Base-by-base conservation (phyloP, 2,113 vertebrate genomes). In the Grammomys dolichurus region DNA sequence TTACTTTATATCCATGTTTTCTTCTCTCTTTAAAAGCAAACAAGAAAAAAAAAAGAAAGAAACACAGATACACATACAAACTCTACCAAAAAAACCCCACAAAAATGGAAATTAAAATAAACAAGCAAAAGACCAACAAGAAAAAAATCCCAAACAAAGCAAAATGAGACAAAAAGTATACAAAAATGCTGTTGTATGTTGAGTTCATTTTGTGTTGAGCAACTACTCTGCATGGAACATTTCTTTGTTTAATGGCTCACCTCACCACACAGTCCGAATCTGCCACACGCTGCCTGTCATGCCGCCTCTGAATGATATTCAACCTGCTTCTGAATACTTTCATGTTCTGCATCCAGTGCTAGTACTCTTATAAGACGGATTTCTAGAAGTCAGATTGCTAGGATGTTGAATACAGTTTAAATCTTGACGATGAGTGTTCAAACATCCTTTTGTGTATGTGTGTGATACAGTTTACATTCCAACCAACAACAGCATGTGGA, bases 321-420 rank as follows among this genome's bases (percentile, higher is more conserved):
- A 43, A 65, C 31, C 90, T 87, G 33, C 81, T 93, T 94, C 84
- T 89, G 94, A 82, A 51, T 82, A 65, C 92, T 87, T 89, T 60
- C 69, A 10, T 36, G 51, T 12, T 90, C 84, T 46, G 33, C 22
- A 58, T 3, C 13, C 36, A 31, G 51, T 67, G 43, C 75, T 69
- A 69, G 43, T 26, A n/a, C 36, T 72, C 91, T 73, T 19, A 17
- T 75, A 93, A 76, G 56, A 31, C 48, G 36, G 13, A 80, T 70
- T 85, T 95, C 58, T 67, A 20, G 11, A 81, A 69, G 54, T 76
- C 73, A 56, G 51, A 51, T 63, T 81, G 22, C 31, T 72, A 43
- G 51, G 16, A 28, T 36, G 1, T 54, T 77, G 51, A 82, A 33
- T 91, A 28, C 36, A 48, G 6, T 46, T 54, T 48, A 82, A 76